Conservation (phyloP, 2,797 vertebrate species). For the Babyrousa celebensis region DNA sequence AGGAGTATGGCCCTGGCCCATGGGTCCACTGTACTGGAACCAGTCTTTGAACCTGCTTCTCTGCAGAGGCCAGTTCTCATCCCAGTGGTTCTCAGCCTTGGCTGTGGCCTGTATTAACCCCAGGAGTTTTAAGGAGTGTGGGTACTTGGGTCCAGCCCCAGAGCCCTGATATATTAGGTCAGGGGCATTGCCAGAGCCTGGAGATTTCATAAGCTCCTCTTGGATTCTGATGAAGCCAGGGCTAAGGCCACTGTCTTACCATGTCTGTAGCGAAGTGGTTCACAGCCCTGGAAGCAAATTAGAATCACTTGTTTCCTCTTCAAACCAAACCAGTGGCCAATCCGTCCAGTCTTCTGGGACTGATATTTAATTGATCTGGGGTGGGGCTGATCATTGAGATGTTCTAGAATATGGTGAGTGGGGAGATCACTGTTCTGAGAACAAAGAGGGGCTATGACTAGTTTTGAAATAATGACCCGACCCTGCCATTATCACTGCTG, state of each 20-base stretch:
- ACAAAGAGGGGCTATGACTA: neutral
- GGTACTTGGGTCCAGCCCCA: neutral
- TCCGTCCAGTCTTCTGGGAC: neutral
- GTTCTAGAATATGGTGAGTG: neutral
- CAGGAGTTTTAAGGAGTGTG: neutral
- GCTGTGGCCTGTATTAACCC: neutral
- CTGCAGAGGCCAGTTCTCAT: neutral
- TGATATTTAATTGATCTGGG: neutral
- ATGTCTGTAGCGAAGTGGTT: neutral
- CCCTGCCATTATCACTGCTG: neutral
- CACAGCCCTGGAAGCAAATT: slow-evolving; percentile 10
- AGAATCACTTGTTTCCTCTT: neutral
- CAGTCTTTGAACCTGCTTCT: neutral
- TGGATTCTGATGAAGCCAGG: neutral
- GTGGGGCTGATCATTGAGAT: rapidly evolving
- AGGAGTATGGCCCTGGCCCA: neutral
- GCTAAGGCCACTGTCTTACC: neutral
- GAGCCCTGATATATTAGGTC: neutral
- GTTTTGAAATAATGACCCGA: neutral
- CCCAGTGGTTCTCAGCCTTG: neutral
- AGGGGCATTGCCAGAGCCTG: neutral
- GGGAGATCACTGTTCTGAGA: neutral
- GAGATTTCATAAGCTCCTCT: neutral
- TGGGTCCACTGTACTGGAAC: neutral
- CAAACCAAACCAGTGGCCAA: neutral